A percentile compares a stretch with the other conserved stretches of the same genome.
Conservation (phyloP, 2,797 vertebrate genomes). For the Selene dorsalis region DNA sequence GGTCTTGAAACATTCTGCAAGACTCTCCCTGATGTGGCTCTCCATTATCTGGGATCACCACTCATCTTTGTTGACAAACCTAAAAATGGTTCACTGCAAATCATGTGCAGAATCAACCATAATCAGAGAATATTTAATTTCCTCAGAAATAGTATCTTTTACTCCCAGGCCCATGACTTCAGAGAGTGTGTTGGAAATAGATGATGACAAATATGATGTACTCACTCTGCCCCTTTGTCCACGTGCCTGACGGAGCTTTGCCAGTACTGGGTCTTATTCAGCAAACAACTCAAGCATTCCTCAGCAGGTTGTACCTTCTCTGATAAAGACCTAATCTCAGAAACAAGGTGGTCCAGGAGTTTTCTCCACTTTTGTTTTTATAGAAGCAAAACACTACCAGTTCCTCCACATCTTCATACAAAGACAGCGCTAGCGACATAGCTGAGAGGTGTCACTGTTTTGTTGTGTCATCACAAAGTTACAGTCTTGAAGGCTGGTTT, state of each 20-base stretch:
- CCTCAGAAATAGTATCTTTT: background rate
- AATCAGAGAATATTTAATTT: background rate
- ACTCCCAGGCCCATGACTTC: background rate
- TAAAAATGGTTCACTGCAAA: background rate
- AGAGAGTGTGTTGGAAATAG: background rate
- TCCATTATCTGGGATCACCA: background rate
- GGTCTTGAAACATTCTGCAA: background rate
- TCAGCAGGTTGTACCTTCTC: background rate
- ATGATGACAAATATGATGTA: background rate
- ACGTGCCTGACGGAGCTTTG: background rate
- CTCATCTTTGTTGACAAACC: background rate
- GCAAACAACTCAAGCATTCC: background rate
- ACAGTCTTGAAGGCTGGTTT: too few relatives aligned
- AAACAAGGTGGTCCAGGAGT: background rate
- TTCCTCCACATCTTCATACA: too few relatives aligned
- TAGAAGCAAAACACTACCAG: background rate
- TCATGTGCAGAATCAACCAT: background rate
- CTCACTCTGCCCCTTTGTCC: background rate
- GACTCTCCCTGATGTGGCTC: background rate
- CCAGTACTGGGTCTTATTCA: background rate
- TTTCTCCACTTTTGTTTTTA: background rate
- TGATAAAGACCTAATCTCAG: background rate
- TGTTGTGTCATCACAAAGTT: too few relatives aligned
- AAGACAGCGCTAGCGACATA: too few relatives aligned
- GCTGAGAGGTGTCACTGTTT: too few relatives aligned